Base-by-base conservation (phyloP, 2,113 vertebrate genomes). In the Syngnathus floridae region DNA sequence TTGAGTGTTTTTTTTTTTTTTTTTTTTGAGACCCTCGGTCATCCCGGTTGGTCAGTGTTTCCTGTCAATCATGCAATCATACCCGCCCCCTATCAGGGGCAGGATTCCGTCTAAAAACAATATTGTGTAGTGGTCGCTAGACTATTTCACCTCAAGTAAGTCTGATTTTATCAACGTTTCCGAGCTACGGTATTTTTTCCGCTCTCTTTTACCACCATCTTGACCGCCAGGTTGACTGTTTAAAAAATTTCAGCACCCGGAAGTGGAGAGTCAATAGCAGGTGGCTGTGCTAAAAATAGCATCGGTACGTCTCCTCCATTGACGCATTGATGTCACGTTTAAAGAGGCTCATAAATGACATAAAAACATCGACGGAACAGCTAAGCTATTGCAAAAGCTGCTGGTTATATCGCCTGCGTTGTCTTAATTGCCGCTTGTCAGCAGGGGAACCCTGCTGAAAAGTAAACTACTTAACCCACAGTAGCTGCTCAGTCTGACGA, bases 61-160 rank as follows among this genome's bases (percentile, higher is more conserved):
- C 2, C 45, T 83, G 86, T 86, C 89, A 82, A 71, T 87, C 85
- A 86, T 49, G 4, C 0, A 0, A 0, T 62, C 38, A 1, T 1
- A 45, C 70, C 84, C 76, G 74, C 82, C 78, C 26, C 17, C 16
- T 4, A 40, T 0, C 1, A 17, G 1, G 13, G 80, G 77, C 79
- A 84, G 0, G 73, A 77, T 87, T 79, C 70, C 72, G 64, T 73
- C 65, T 67, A 74, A 21, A 12, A n/a, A n/a, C 4, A 41, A 59
- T 17, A 70, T 77, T 52, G 19, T 65, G 35, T 49, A n/a, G 72
- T 71, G 65, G 74, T 70, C 70, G 69, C 66, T 57, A 74, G 67
- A 78, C 71, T 61, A 61, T 68, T 76, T 82, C 73, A 67, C 69
- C 60, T 60, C 74, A 77, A 77, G 88, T 91, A 88, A 66, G 87